phyloP scores from a whole-genome alignment of 2,113 vertebrate species.

The Chionis minor region DNA sequence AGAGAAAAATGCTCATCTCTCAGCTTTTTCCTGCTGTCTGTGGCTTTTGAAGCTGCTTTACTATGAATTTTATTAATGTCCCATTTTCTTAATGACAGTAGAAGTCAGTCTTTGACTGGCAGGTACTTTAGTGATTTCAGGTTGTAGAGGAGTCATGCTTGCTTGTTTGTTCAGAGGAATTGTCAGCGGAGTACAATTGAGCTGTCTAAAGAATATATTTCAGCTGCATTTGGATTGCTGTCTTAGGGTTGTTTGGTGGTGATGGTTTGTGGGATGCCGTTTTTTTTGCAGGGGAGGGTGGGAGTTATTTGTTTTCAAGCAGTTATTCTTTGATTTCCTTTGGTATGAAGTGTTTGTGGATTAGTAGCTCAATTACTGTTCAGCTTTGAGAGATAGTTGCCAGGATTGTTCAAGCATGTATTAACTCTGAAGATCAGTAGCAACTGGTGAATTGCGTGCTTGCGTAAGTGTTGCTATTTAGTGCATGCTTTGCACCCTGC shows the following conservation, averaged over 20 bases:
- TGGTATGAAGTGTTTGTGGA: neutral
- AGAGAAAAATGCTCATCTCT: neutral
- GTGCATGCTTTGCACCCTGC: rapidly evolving
- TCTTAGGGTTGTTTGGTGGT: neutral
- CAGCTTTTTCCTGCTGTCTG: neutral
- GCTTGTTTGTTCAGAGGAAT: neutral
- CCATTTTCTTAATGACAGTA: neutral
- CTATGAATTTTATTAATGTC: neutral
- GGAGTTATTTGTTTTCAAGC: neutral
- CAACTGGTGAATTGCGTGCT: neutral
- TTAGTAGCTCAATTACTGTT: neutral
- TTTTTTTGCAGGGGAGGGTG: neutral
- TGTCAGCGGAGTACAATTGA: neutral
- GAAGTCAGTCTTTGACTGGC: neutral
- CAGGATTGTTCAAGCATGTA: neutral
- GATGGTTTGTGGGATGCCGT: neutral
- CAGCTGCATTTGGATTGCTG: neutral
- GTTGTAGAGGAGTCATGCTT: neutral
- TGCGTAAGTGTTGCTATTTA: neutral
- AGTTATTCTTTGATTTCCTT: neutral
- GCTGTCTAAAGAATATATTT: neutral
- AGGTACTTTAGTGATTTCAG: neutral
- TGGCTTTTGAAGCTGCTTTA: neutral
- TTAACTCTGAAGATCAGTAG: neutral
- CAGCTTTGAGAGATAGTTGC: neutral